Base-by-base conservation (phyloP, 2,888 invertebrate genomes). In the Dioctria linearis region DNA sequence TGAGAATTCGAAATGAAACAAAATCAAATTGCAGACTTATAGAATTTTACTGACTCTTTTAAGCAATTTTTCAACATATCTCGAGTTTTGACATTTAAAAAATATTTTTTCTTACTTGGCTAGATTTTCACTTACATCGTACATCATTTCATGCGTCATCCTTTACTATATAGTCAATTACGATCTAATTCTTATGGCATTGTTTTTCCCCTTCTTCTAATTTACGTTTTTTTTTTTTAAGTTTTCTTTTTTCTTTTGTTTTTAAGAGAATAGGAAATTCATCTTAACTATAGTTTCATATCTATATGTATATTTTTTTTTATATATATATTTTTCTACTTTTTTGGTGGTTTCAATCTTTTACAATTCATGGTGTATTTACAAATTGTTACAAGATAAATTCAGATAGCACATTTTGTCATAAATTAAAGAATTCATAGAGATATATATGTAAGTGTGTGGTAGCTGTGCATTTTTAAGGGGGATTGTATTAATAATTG, bases 51-150 rank as follows among this genome's bases (percentile, higher is more conserved):
- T 75, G 57, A 59, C 42, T 75, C 73, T 59, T 75, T 75, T 75
- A 75, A 75, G 59, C 73, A 75, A 59, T 75, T 75, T 75, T 75
- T 75, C 59, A 75, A 75, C 73, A 59, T 75, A 75, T 75, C 25
- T 25, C 73, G 73, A 75, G 42, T 75, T 75, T 69, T 59, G 73
- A 75, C 73, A 75, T 75, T 75, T 75, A 75, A 75, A 75, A 75
- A 75, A 75, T 75, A 75, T 75, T 75, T 75, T 49, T 75, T 59
- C 73, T 75, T 75, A 75, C 42, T 9, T 75, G 43, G 25, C 69
- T 75, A 59, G 42, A 42, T 39, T 63, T 63, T 75, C 73, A 75
- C 59, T 75, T 75, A 59, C 42, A 42, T 57, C 42, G 43, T 75
- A 59, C 59, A 75, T 75, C 25, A 25, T 73, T 75, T 59, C 37